Evolutionary conservation across 2,797 vertebrate genomes (phyloP).

Genomic region (Iguana delicatissima): DNA sequence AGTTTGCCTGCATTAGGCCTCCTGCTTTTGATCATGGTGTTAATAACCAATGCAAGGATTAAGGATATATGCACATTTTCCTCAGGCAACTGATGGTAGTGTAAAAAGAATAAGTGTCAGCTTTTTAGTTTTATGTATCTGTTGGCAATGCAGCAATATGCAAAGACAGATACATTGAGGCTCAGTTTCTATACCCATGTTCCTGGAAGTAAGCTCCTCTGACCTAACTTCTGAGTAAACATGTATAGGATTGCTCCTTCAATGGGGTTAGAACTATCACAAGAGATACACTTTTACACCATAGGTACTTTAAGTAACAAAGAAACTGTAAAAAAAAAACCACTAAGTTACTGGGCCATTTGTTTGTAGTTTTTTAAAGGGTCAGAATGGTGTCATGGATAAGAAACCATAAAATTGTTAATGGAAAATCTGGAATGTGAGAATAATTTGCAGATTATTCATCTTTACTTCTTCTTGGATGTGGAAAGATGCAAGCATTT

Average conservation of each 20-base stretch:
- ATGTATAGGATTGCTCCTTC: not conserved
- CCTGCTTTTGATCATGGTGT: not conserved
- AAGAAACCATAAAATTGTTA: not conserved
- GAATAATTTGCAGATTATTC: not conserved
- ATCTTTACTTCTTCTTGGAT: not conserved
- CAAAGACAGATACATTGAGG: not conserved
- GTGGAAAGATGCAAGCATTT: not conserved
- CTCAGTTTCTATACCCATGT: not conserved
- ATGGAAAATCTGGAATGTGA: not conserved
- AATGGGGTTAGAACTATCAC: not conserved
- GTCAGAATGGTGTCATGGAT: not conserved
- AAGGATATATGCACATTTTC: not conserved
- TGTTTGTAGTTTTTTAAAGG: not conserved
- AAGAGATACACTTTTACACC: not conserved
- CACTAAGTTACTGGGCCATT: not conserved
- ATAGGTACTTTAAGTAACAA: not conserved
- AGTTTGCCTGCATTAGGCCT: fast-evolving
- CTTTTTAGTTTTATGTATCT: not conserved
- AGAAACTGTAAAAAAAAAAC: not conserved
- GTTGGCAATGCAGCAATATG: too few relatives aligned
- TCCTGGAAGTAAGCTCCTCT: not conserved
- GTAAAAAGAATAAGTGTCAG: too few relatives aligned
- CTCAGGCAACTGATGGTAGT: too few relatives aligned
- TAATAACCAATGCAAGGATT: fast-evolving
- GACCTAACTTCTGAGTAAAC: not conserved